A percentile compares a stretch with the other conserved stretches of the same genome.
Conservation (phyloP, 2,888 invertebrate genomes). For the Drymonia ruficornis region DNA sequence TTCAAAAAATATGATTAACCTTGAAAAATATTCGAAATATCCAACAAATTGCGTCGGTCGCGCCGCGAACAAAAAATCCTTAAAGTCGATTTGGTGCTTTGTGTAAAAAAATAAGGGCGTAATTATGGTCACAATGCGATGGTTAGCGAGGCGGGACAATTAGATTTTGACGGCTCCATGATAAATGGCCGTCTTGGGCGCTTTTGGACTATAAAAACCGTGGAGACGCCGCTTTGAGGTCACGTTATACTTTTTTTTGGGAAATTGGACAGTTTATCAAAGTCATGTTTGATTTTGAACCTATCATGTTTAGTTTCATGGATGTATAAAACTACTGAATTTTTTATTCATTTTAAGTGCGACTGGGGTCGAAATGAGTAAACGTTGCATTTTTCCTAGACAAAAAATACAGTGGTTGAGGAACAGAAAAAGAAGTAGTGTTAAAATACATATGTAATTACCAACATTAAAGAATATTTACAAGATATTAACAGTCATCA, state of each 20-base stretch:
- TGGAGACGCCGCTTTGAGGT: constrained; percentile 51
- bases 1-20: constrained; percentile 45
- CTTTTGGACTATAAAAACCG: constrained; percentile 34
- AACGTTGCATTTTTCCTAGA: no score
- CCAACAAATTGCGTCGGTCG: constrained; percentile 63
- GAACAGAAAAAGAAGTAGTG: no score
- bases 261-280: constrained; percentile 11
- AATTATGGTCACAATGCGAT: constrained; percentile 81
- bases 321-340: background rate
- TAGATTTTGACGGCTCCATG: constrained; percentile 82
- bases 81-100: constrained; percentile 70
- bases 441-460: no score
- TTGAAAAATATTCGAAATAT: constrained; percentile 68
- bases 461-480: no score
- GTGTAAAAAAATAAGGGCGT: constrained; percentile 77
- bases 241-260: constrained; percentile 25
- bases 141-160: constrained; percentile 82
- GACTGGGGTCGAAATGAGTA: no score
- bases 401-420: no score
- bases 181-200: constrained; percentile 77
- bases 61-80: constrained; percentile 60
- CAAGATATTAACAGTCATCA: no score
- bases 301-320: background rate
- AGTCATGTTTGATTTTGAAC: background rate
- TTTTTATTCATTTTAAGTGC: no score